Conservation (phyloP, 2,888 invertebrate species). For the Idaea dimidiata region DNA sequence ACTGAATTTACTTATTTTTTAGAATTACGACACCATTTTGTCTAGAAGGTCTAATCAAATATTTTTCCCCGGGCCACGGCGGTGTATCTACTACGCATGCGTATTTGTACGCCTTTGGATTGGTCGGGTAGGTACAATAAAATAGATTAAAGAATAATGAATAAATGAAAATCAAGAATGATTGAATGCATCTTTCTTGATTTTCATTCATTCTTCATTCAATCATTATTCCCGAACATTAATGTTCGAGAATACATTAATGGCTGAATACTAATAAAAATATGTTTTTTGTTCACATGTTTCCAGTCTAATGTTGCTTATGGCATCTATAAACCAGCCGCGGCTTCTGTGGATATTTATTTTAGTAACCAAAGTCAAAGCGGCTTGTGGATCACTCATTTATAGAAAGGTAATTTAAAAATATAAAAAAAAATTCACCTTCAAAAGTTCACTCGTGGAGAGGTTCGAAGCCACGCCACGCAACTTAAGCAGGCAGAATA, state of each 20-base stretch:
- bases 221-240: too few species aligned
- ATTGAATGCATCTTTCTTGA: too few species aligned
- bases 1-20: conserved; percentile 28
- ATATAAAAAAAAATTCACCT: not conserved
- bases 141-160: too few species aligned
- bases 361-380: conserved; percentile 85
- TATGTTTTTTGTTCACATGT: not conserved
- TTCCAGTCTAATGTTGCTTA: conserved; percentile 64
- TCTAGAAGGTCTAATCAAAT: conserved; percentile 84
- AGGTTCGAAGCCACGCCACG: too few species aligned
- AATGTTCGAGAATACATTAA: too few species aligned
- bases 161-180: too few species aligned
- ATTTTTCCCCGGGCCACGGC: conserved; percentile 78
- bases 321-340: conserved; percentile 76
- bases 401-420: conserved; percentile 89
- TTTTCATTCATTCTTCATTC: too few species aligned
- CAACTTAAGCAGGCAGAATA: too few species aligned
- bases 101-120: conserved; percentile 84
- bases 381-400: conserved; percentile 85
- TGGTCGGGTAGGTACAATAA: conserved; percentile 73
- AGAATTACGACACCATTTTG: conserved; percentile 84
- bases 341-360: conserved; percentile 83
- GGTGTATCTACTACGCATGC: conserved; percentile 78
- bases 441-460: too few species aligned
- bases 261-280: too few species aligned